Base-by-base conservation (phyloP, 2,888 invertebrate species). In the Blomia tropicalis region DNA sequence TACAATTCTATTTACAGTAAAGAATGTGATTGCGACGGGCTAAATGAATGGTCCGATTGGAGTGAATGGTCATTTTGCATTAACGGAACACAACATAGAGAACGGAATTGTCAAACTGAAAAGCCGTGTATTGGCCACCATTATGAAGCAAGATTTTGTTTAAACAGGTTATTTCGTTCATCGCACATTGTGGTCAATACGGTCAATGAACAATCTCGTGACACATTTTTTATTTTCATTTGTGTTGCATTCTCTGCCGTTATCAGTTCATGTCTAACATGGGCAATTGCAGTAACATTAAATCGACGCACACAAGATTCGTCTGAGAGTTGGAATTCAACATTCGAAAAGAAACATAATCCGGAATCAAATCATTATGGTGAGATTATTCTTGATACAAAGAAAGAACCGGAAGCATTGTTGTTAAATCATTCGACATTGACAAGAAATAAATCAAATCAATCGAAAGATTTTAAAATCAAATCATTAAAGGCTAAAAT, bases 31-130 rank as follows among this genome's bases (percentile, higher is more conserved):
- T 14, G 51, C 30, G 41, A 32, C 43, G 30, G 53, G 30, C 19
- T 25, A 25, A 4, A 29, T 53, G 19, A 31, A 11, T 63, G 63
- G 59, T 41, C 53, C 7, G 30, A 63, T 29, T 54, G 54, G 60
- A 30, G 53, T 4, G 31, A 65, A 60, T 60, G 58, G 63, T 44
- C 58, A 5, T 23, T 27, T 30, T 56, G 60, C 30, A 17, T 30
- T 22, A 36, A 54, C 43, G 44, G 43, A 17, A 14, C 41, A 47
- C 44, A 56, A 44, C 25, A 17, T 14, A 43, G 43, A 1, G 44
- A 44, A 27, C 43, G 61, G 11, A 29, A 41, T 43, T 41, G 30
- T 53, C 41, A 51, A 4, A 43, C 3, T 14, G 56, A 62, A 19
- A 32, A 23, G 29, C 29, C 11, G 14, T 62, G 62, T 47, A 22